phyloP scores from a whole-genome alignment of 2,888 invertebrate genomes.

The Pollenia amentaria region DNA sequence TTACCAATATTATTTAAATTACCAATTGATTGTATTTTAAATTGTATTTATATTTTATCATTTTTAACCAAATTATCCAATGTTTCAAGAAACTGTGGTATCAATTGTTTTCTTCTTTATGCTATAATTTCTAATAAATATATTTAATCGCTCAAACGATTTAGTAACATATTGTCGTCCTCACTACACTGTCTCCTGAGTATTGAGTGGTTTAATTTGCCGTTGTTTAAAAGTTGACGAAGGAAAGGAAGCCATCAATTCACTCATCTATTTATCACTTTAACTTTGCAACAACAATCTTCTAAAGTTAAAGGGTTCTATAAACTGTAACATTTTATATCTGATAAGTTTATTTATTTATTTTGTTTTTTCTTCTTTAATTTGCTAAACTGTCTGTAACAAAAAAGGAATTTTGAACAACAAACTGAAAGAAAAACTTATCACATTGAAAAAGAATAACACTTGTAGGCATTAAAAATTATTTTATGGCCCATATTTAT shows the following conservation, averaged over 20 bases:
- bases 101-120: constrained; percentile 26
- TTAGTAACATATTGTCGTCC: constrained; percentile 14
- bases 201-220: constrained; percentile 36
- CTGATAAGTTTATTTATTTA: too few relatives aligned
- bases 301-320: neutral
- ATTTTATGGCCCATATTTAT: constrained; percentile 45
- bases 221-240: constrained; percentile 1
- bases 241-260: neutral
- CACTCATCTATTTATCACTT: neutral
- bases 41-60: too few relatives aligned
- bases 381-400: neutral
- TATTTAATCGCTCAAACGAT: constrained; percentile 41
- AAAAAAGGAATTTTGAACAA: neutral
- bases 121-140: constrained; percentile 20
- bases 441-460: neutral
- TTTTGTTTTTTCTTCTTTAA: constrained; percentile 5
- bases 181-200: neutral
- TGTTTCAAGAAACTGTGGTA: neutral
- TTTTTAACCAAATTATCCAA: too few relatives aligned
- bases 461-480: neutral
- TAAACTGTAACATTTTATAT: constrained; percentile 1
- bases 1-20: too few relatives aligned
- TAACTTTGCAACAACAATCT: neutral
- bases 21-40: too few relatives aligned
- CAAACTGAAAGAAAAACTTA: constrained; percentile 1